phyloP scores from a whole-genome alignment of 1,140 invertebrate species.

The Heliconius himera region DNA sequence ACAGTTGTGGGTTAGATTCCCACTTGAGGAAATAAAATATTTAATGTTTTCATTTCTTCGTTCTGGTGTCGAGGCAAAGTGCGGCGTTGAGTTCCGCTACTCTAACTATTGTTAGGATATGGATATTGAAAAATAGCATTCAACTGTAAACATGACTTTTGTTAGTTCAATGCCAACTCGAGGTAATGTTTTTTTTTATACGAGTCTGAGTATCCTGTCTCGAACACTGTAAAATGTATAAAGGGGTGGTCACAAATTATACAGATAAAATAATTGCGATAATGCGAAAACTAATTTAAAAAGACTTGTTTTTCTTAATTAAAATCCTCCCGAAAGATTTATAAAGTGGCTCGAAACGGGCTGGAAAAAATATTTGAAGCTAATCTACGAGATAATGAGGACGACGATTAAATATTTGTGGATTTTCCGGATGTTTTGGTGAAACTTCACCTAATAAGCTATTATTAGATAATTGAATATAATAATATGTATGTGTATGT shows the following conservation, averaged over 20 bases:
- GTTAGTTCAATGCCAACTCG: too few relatives aligned
- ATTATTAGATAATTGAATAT: neutral
- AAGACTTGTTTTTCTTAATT: constrained; percentile 32
- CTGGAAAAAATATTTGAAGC: neutral
- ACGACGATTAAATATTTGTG: neutral
- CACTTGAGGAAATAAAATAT: neutral
- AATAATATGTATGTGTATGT: neutral
- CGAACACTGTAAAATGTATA: too few relatives aligned
- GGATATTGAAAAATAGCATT: too few relatives aligned
- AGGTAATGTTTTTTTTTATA: neutral
- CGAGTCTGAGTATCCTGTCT: too few relatives aligned
- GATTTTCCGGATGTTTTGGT: neutral
- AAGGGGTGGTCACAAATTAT: neutral
- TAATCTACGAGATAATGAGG: constrained; percentile 4
- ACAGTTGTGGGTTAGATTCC: neutral
- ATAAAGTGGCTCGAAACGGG: neutral
- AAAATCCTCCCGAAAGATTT: constrained; percentile 16
- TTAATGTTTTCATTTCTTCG: too few relatives aligned
- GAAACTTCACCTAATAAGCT: neutral
- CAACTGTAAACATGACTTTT: too few relatives aligned
- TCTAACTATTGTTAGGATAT: too few relatives aligned
- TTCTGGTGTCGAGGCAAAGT: too few relatives aligned
- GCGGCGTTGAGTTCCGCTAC: too few relatives aligned
- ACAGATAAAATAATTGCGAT: constrained; percentile 11
- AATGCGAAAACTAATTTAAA: constrained; percentile 12